Evolutionary conservation across 2,113 vertebrate genomes (phyloP), one percentile per base, ranked within the genome.

Genomic region (Lethenteron camtschaticum): DNA sequence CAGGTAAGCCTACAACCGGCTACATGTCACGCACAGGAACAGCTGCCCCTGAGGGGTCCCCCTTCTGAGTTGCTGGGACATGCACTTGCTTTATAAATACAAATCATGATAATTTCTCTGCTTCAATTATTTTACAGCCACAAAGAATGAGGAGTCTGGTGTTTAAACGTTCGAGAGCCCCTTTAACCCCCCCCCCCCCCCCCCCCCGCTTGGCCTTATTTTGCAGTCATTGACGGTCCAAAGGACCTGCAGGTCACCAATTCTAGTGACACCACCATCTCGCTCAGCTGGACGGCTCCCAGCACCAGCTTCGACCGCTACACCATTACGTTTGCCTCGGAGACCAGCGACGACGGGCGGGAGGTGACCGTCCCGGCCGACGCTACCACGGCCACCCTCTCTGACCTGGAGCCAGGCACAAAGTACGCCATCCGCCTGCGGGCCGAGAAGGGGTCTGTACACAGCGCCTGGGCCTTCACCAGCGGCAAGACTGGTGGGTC

Each of bases 221-320:
- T 66, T 55, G 10, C 69, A 97, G 92, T 90, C 9, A 76, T 99
- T 7, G 92, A 99, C 57, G 80, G 83, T 18, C 91, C 94, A 70
- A 94, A 81, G 73, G 85, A 89, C 57, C 75, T 97, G 75, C 79
- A 78, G n/a, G 82, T 85, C 16, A 80, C 75, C 0, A 81, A 85
- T 57, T 80, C 81, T 56, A 83, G 83, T 0, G 90, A 92, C 74
- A 87, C 80, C 73, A 85, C 83, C 1, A 60, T 97, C 69, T 73
- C 79, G 55, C 75, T 99, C 56, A 77, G 76, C 71, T 99, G 94
- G 94, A 87, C 75, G 58, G 79, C 79, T 3, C 89, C 94, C 0
- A 57, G 81, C 73, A 86, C 94, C 74, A 94, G 90, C 73, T 81
- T 95, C 55, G 89, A 95, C 72, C 80, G 74, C 56, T 99, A 91